These are phyloP conservation scores for Zoroaster sp. DNA, from an alignment of 53 echinoderm and acorn worm genomes.

Conservation along the genomic window DNA sequence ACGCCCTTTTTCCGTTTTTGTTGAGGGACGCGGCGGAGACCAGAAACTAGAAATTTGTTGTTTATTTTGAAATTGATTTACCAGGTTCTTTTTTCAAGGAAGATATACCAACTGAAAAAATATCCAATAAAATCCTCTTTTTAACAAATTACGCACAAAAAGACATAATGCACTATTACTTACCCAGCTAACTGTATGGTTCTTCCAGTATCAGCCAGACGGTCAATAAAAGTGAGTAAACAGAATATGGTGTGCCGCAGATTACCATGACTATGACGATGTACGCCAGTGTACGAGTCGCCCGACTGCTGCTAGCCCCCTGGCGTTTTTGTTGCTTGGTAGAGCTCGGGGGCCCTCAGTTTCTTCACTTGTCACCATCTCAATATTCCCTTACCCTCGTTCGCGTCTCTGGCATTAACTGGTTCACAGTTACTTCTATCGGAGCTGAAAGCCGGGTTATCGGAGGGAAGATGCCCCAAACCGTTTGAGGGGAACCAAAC, in stretches of 20 bases:
- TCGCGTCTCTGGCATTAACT: not conserved
- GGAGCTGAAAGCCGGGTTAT: no score
- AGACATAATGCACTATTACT: not conserved
- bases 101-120: no score
- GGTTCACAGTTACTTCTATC: not conserved
- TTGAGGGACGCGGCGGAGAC: no score
- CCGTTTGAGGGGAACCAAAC: no score
- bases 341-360: not conserved
- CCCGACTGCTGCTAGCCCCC: slow-evolving; percentile 48
- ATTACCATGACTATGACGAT: slow-evolving; percentile 61
- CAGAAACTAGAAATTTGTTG: no score
- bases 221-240: not conserved
- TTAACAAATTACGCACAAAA: not conserved
- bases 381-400: not conserved
- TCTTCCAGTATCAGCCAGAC: not conserved
- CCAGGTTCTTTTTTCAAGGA: no score
- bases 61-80: no score
- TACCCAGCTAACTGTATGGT: slow-evolving; percentile 1
- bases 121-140: no score
- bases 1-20: no score
- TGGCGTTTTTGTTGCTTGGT: not conserved
- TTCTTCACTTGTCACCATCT: not conserved
- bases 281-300: slow-evolving; percentile 56
- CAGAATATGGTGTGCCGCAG: slow-evolving; percentile 36
- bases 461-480: no score